Evolutionary conservation across 2,113 vertebrate species (phyloP).

Genomic region (Pungitius pungitius): DNA sequence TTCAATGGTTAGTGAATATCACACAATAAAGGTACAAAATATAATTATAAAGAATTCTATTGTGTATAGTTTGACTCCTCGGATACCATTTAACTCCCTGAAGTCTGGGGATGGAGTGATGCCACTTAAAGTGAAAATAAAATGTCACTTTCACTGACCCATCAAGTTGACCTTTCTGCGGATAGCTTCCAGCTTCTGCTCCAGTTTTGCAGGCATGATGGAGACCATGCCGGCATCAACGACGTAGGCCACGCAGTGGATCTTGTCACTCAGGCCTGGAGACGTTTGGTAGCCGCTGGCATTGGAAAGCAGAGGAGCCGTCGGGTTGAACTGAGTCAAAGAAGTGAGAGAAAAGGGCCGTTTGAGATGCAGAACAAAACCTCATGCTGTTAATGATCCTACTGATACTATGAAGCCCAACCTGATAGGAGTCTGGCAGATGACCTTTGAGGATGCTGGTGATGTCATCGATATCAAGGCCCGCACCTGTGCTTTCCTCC

Average conservation of each 20-base stretch:
- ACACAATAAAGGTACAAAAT: background rate
- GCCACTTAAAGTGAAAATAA: background rate
- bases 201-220: constrained; percentile 65
- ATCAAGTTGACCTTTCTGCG: constrained; percentile 67
- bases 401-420: constrained; percentile 7
- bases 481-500: constrained; percentile 65
- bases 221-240: constrained; percentile 71
- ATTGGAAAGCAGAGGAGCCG: constrained; percentile 41
- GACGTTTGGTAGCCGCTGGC: constrained; percentile 2
- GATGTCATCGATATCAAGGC: constrained; percentile 72
- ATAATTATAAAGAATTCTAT: background rate
- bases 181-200: constrained; percentile 72
- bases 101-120: background rate
- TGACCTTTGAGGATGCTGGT: constrained; percentile 67
- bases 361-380: background rate
- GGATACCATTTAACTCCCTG: background rate
- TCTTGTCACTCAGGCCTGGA: constrained; percentile 44
- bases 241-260: constrained; percentile 73
- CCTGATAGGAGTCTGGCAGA: constrained; percentile 55
- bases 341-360: background rate
- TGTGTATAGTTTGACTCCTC: background rate
- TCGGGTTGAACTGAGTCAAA: constrained; percentile 52
- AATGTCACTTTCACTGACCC: constrained; percentile 45
- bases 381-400: background rate
- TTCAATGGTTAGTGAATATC: background rate